A percentile compares a stretch with the other conserved stretches of the same genome.
Conservation (phyloP, 2,113 vertebrate genomes). For the Delphinus delphis region DNA sequence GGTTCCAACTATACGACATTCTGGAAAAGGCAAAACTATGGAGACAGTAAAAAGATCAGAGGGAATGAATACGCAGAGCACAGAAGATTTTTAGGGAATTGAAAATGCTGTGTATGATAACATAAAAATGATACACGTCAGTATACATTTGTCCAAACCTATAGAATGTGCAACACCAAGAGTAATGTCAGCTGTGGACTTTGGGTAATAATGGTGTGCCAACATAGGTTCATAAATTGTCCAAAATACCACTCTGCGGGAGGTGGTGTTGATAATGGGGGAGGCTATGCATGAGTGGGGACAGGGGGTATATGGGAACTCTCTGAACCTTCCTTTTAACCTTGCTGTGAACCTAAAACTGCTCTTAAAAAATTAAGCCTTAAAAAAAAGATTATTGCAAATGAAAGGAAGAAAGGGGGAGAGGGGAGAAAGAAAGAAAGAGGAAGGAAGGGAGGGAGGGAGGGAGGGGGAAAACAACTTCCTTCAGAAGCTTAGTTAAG, state of each 20-base stretch:
- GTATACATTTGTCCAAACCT: neutral
- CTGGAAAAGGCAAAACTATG: neutral
- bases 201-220: neutral
- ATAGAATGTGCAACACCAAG: neutral
- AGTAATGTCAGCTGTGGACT: neutral
- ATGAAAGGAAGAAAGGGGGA: neutral
- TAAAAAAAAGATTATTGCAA: neutral
- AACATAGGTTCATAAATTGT: neutral
- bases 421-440: neutral
- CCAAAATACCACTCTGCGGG: neutral
- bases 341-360: neutral
- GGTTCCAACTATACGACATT: neutral
- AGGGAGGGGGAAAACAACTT: neutral
- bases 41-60: neutral
- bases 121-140: neutral
- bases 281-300: neutral
- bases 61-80: neutral
- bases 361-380: neutral
- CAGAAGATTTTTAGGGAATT: neutral
- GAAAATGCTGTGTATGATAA: neutral
- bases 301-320: neutral
- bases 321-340: neutral
- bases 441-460: rapidly evolving
- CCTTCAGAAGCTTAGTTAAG: neutral
- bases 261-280: neutral